phyloP scores from a whole-genome alignment of 1,140 invertebrate species.

The Calosoma granatense region DNA sequence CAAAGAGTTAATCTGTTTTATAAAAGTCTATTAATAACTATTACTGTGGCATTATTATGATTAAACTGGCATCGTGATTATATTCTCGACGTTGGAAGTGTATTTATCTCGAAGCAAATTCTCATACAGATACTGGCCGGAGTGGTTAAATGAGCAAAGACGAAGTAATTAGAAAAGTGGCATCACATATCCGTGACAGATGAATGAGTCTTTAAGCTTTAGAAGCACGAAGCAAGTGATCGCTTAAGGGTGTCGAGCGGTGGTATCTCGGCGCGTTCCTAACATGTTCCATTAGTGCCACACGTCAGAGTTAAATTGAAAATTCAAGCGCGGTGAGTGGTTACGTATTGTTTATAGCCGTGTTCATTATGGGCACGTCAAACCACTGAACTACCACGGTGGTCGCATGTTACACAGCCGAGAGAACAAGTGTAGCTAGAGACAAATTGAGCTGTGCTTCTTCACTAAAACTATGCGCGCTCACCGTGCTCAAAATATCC shows the following conservation, averaged over 20 bases:
- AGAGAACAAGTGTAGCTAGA: not conserved
- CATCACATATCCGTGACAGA: not conserved
- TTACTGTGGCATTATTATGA: too few species aligned
- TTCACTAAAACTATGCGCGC: not conserved
- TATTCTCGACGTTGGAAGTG: too few species aligned
- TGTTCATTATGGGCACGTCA: not conserved
- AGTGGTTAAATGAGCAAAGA: too few species aligned
- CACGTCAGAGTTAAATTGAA: not conserved
- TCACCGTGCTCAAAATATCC: too few species aligned
- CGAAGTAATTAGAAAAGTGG: not conserved
- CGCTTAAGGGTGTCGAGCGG: not conserved
- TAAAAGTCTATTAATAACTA: too few species aligned
- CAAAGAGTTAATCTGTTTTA: too few species aligned
- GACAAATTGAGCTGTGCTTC: not conserved
- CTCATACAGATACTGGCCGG: too few species aligned
- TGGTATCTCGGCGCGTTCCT: not conserved
- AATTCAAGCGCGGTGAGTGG: not conserved
- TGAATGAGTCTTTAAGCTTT: not conserved
- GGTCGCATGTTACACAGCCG: not conserved
- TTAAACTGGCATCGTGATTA: too few species aligned
- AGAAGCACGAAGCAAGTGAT: not conserved
- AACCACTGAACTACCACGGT: not conserved
- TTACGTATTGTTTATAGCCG: not conserved
- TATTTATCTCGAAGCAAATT: too few species aligned
- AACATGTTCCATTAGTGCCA: not conserved